A percentile compares a stretch with the other conserved stretches of the same genome.
Evolutionary conservation across 2,113 vertebrate species (phyloP).

Genomic region (Glaucidium brasilianum): DNA sequence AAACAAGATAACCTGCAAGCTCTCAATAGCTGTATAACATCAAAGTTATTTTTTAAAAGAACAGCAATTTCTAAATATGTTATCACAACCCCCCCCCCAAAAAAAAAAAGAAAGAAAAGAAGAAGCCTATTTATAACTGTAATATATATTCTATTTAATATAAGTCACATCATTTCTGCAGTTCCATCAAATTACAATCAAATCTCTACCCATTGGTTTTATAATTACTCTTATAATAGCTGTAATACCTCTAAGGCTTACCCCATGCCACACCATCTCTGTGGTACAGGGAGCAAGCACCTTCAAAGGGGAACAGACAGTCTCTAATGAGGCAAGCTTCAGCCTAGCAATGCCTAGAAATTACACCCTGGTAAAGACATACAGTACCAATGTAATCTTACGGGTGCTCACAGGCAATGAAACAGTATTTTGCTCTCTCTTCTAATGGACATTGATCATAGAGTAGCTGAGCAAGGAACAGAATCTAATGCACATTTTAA

Average conservation of each 20-base stretch:
- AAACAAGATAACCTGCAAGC: not conserved
- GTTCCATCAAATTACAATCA: not conserved
- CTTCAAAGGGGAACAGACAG: not conserved
- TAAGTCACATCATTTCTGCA: constrained; percentile 3
- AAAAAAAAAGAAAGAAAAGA: too few relatives aligned
- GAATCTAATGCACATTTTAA: not conserved
- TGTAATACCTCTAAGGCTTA: not conserved
- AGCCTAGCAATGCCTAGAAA: not conserved
- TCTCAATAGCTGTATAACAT: not conserved
- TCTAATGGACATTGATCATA: not conserved
- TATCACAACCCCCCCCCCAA: not conserved
- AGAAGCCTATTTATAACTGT: constrained; percentile 3
- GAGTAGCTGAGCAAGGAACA: not conserved
- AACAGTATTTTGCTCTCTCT: not conserved
- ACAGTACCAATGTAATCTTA: not conserved
- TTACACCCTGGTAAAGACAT: not conserved
- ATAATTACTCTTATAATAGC: not conserved
- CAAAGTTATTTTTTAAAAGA: constrained; percentile 18
- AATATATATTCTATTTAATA: not conserved
- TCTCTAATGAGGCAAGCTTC: not conserved
- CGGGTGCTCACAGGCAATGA: not conserved
- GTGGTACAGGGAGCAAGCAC: not conserved
- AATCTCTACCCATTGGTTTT: not conserved
- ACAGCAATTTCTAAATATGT: not conserved
- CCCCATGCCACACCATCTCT: not conserved